Evolutionary conservation across 1,140 invertebrate species (phyloP).

Genomic region (Apis laboriosa): DNA sequence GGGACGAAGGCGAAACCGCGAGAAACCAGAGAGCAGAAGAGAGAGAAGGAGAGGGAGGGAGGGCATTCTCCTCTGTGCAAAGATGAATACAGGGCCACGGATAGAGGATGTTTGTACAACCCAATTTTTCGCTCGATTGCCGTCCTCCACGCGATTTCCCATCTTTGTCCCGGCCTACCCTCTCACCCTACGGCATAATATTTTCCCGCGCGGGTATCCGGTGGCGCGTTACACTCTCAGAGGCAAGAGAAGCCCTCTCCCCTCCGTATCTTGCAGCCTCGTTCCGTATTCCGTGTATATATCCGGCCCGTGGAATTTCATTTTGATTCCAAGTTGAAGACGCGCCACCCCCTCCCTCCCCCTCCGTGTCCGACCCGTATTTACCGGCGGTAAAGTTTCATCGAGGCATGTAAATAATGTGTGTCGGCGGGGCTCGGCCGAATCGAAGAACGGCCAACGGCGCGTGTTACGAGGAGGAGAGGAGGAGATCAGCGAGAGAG

Average conservation of each 20-base stretch:
- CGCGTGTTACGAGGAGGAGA: neutral
- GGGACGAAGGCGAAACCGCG: neutral
- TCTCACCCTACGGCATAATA: slow-evolving; percentile 7
- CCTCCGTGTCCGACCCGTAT: neutral
- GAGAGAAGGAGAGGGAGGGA: neutral
- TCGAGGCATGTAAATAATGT: slow-evolving; percentile 33
- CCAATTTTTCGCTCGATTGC: slow-evolving; percentile 68
- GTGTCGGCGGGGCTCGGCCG: neutral
- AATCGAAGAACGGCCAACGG: slow-evolving; percentile 10
- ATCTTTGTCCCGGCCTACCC: slow-evolving; percentile 12
- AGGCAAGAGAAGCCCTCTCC: neutral
- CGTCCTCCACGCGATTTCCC: slow-evolving; percentile 53
- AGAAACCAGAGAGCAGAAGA: neutral
- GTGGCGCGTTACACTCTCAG: slow-evolving; percentile 19
- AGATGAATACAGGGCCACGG: slow-evolving; percentile 36
- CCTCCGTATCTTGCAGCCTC: neutral
- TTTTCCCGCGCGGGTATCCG: slow-evolving; percentile 11
- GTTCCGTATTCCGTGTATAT: slow-evolving; percentile 16
- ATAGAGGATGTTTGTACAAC: slow-evolving; percentile 65
- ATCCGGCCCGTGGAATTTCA: slow-evolving; percentile 20
- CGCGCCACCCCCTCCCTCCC: neutral
- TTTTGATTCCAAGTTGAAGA: slow-evolving; percentile 33
- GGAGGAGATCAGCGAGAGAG: neutral
- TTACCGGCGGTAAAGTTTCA: slow-evolving; percentile 11
- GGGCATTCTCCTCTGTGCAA: neutral